Base-by-base conservation (phyloP, 2,113 vertebrate genomes). In the Mohoua ochrocephala region DNA sequence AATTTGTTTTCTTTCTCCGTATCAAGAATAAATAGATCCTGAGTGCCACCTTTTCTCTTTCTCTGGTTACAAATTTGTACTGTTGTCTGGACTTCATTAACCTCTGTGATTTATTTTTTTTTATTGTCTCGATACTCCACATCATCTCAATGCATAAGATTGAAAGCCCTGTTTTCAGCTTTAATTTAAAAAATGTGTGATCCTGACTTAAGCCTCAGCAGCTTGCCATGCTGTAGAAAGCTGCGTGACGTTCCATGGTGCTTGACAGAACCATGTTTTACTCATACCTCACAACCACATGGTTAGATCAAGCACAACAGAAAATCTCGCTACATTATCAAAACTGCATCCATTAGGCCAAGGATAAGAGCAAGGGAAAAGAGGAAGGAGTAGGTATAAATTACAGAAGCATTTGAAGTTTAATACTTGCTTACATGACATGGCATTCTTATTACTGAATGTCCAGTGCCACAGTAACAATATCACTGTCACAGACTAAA, bases 271-370 rank as follows among this genome's bases (percentile, higher is more conserved):
- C 99, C 99, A 99, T 99, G 99, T 99, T 99, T 99, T 99, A 99
- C 99, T 99, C 98, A 98, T 99, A 99, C 99, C 99, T 99, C 98
- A 98, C 98, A 99, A 99, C 98, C 99, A 99, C 99, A 99, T 99
- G 99, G 99, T 99, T 99, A 99, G 99, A 99, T 99, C 99, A 99
- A 99, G 99, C 99, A 99, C 99, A 99, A 99, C 99, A 99, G 99
- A 99, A 99, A 99, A 99, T 99, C 99, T 99, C 99, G 99, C 99
- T 98, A 92, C 97, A 92, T 97, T 97, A 98, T 97, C 98, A 98
- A 98, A 98, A 99, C 98, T 98, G 99, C 99, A 99, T 99, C 99
- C 98, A 98, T 98, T 98, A 99, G 98, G 98, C 98, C 98, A 98
- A 97, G 98, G 98, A 98, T 84, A 97, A 98, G 97, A 98, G 96